Evolutionary conservation across 2,797 vertebrate species (phyloP).

Genomic region (Falco biarmicus): DNA sequence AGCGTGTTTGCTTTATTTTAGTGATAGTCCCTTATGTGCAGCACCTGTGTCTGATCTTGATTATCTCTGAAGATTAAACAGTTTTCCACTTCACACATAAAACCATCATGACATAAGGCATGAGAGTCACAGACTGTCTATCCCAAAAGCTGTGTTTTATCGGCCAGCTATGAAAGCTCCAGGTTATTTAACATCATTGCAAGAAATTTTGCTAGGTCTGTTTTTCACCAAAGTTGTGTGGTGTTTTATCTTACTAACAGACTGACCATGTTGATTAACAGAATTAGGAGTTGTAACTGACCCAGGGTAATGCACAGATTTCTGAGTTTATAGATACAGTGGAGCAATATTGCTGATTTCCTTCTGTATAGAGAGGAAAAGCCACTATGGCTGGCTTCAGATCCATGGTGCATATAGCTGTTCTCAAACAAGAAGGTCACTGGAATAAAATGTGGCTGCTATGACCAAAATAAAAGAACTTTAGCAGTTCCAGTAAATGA

Average conservation of each 20-base stretch:
- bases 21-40: background rate
- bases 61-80: background rate
- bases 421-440: background rate
- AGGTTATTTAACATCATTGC: background rate
- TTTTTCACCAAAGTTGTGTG: background rate
- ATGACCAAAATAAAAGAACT: background rate
- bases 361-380: background rate
- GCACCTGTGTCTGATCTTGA: background rate
- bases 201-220: background rate
- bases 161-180: background rate
- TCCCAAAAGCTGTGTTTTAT: background rate
- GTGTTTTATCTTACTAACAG: background rate
- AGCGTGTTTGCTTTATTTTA: background rate
- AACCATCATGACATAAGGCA: background rate
- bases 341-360: background rate
- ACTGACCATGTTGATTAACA: background rate
- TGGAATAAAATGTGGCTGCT: background rate
- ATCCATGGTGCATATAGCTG: background rate
- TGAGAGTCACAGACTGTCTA: background rate
- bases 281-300: background rate
- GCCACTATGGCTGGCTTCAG: background rate
- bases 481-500: background rate
- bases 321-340: background rate
- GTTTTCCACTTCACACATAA: background rate
- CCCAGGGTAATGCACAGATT: accelerated